A percentile compares a stretch with the other conserved stretches of the same genome.
Evolutionary conservation across 2,113 vertebrate genomes (phyloP).

Genomic region (Gopherus evgoodei): DNA sequence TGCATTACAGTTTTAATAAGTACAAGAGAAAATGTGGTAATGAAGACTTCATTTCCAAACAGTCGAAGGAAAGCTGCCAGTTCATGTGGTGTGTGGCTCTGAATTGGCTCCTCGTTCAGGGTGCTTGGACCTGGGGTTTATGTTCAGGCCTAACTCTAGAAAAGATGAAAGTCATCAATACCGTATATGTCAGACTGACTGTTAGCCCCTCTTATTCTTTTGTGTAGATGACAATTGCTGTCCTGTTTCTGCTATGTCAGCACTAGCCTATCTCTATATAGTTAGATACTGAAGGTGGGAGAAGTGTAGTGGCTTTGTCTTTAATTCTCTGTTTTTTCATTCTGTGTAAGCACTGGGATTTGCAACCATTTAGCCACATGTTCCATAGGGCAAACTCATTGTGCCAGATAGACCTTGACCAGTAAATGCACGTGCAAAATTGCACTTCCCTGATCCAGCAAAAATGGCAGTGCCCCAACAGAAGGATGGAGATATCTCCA

Average conservation of each 20-base stretch:
- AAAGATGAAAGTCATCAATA: not conserved
- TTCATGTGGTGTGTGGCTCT: not conserved
- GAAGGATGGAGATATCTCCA: not conserved
- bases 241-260: not conserved
- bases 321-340: not conserved
- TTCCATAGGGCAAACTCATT: not conserved
- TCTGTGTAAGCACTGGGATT: not conserved
- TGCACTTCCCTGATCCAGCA: not conserved
- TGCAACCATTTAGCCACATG: not conserved
- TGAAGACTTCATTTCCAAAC: not conserved
- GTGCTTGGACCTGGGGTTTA: not conserved
- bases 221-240: not conserved
- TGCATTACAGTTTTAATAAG: not conserved
- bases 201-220: not conserved
- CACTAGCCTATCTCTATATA: not conserved
- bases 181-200: not conserved
- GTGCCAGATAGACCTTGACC: not conserved
- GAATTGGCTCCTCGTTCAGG: not conserved
- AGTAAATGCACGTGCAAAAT: not conserved
- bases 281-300: not conserved
- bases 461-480: not conserved
- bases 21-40: not conserved
- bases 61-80: not conserved
- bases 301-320: not conserved
- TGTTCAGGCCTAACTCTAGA: not conserved